Evolutionary conservation across 2,113 vertebrate genomes (phyloP).

Genomic region (Australoheros scitulus): DNA sequence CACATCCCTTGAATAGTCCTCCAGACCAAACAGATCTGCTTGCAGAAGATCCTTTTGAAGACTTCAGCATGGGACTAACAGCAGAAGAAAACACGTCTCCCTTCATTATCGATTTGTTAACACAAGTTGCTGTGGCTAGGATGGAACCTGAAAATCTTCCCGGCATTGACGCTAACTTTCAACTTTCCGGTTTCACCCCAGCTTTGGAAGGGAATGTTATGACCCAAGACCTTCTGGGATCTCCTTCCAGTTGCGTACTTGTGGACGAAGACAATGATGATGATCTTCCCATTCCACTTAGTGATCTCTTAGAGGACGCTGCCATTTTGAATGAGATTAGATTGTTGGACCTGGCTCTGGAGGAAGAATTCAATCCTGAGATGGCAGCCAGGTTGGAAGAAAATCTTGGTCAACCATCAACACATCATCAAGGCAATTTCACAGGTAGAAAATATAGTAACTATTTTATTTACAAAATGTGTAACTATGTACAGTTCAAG

Average conservation of each 20-base stretch:
- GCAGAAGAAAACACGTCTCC: neutral
- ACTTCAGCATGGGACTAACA: constrained; percentile 15
- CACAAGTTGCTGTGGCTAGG: neutral
- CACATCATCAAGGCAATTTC: constrained; percentile 31
- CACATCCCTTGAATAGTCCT: neutral
- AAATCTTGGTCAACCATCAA: constrained; percentile 6
- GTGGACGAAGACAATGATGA: constrained; percentile 48
- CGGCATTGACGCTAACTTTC: neutral
- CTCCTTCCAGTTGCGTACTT: constrained; percentile 15
- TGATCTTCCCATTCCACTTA: constrained; percentile 80
- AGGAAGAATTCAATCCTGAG: constrained; percentile 87
- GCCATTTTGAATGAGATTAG: constrained; percentile 91
- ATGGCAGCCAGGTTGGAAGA: constrained; percentile 84
- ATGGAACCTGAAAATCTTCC: constrained; percentile 3
- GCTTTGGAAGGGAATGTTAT: neutral
- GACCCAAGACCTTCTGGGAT: neutral
- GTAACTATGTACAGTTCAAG: neutral
- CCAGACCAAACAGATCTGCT: constrained; percentile 37
- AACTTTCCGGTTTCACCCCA: neutral
- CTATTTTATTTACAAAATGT: neutral
- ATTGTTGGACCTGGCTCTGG: constrained; percentile 87
- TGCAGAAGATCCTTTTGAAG: constrained; percentile 17
- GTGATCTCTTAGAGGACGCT: constrained; percentile 84
- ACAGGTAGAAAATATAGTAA: neutral
- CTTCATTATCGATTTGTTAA: constrained; percentile 24